Evolutionary conservation across 1,140 invertebrate species (phyloP).

Genomic region (Calycopis cecrops): DNA sequence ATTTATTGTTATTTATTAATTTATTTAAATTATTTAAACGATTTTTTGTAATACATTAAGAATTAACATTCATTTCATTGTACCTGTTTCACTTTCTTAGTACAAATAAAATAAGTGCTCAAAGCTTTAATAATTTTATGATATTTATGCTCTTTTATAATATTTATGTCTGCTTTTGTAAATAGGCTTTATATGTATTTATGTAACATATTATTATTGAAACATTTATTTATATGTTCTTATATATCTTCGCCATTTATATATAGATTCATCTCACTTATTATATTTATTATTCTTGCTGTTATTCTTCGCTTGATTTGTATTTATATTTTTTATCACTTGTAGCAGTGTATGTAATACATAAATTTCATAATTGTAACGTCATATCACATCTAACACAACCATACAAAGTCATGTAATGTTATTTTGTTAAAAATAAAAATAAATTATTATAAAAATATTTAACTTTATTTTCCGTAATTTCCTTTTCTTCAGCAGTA

Average conservation of each 20-base stretch:
- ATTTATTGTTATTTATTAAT: constrained; percentile 68
- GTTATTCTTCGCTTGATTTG: constrained; percentile 12
- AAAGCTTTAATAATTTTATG: constrained; percentile 51
- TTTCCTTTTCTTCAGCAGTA: not conserved
- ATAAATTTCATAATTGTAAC: constrained; percentile 9
- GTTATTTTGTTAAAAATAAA: constrained; percentile 21
- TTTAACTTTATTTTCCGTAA: not conserved
- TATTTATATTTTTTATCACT: not conserved
- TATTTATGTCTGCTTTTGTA: constrained; percentile 9
- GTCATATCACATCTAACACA: constrained; percentile 4
- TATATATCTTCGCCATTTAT: constrained; percentile 43
- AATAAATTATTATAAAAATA: constrained; percentile 11
- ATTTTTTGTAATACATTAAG: constrained; percentile 27
- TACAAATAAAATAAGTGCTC: constrained; percentile 53
- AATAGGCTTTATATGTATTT: constrained; percentile 10
- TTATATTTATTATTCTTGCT: constrained; percentile 24
- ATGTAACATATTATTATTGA: constrained; percentile 29
- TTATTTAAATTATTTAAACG: constrained; percentile 62
- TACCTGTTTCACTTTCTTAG: constrained; percentile 61
- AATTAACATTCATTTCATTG: constrained; percentile 40
- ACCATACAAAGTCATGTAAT: constrained; percentile 17
- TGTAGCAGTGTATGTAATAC: not conserved
- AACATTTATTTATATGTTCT: constrained; percentile 58
- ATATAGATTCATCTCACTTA: constrained; percentile 24
- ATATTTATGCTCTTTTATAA: constrained; percentile 27